Percentiles rank a stretch among this genome's conserved stretches.
Evolutionary conservation across 2,888 invertebrate species (phyloP).

Genomic region (Leistus spinibarbis): DNA sequence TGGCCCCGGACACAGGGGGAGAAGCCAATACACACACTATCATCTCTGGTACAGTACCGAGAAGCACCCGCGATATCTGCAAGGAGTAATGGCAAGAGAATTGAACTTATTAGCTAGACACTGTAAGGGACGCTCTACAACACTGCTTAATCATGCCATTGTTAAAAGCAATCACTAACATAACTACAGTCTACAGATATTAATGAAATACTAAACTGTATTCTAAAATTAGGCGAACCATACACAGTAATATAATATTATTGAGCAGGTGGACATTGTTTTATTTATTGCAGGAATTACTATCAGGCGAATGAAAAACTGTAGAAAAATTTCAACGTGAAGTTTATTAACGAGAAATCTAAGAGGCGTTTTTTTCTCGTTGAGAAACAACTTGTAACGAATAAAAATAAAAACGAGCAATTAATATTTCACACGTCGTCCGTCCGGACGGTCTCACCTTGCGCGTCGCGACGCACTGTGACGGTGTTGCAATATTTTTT

Average conservation of each 20-base stretch:
- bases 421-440: conserved; percentile 39
- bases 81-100: not conserved
- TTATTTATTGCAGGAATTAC: not conserved
- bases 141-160: not conserved
- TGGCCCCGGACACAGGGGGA: conserved; percentile 21
- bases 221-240: too few relatives aligned
- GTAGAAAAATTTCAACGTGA: not conserved
- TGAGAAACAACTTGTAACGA: too few relatives aligned
- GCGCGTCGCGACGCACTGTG: conserved; percentile 22
- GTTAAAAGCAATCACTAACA: not conserved
- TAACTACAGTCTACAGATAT: too few relatives aligned
- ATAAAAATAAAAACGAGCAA: conserved; percentile 26
- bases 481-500: conserved; percentile 29
- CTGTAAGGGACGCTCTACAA: not conserved
- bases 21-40: not conserved
- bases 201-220: too few relatives aligned
- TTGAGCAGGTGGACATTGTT: too few relatives aligned
- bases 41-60: conserved; percentile 1
- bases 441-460: conserved; percentile 26
- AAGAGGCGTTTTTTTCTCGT: conserved; percentile 12
- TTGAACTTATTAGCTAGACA: not conserved
- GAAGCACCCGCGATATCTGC: not conserved
- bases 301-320: not conserved
- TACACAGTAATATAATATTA: too few relatives aligned
- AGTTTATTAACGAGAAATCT: conserved; percentile 35